phyloP scores from a whole-genome alignment of 2,113 vertebrate genomes.

The Elachura formosa region DNA sequence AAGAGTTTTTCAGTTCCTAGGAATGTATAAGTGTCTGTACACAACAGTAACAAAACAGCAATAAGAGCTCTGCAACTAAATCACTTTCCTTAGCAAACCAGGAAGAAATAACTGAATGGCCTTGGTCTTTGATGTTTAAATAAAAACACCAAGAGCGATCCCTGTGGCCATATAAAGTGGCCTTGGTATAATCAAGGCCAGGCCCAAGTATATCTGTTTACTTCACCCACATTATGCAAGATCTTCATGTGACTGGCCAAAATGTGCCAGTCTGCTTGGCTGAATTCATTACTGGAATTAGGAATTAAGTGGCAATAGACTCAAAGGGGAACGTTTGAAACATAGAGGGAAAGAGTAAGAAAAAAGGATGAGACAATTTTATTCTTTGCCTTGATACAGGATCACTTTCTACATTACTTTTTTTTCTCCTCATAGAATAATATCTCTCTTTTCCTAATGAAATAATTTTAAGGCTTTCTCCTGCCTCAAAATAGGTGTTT shows the following conservation, averaged over 20 bases:
- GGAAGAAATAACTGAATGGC: slow-evolving; percentile 4
- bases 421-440: neutral
- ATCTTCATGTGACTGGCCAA: slow-evolving; percentile 37
- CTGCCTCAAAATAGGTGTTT: neutral
- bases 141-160: neutral
- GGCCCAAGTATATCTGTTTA: slow-evolving; percentile 8
- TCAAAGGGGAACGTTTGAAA: slow-evolving; percentile 16
- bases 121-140: slow-evolving; percentile 47
- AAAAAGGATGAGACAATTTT: neutral
- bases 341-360: neutral
- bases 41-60: neutral
- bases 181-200: slow-evolving; percentile 8
- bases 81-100: slow-evolving; percentile 12
- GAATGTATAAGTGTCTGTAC: neutral
- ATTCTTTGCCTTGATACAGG: neutral
- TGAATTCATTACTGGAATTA: slow-evolving; percentile 48
- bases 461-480: neutral
- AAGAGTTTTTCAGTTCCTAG: neutral
- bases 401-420: neutral
- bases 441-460: neutral
- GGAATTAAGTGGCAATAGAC: neutral
- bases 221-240: slow-evolving; percentile 6
- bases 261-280: neutral
- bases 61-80: neutral
- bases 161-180: neutral